Evolutionary conservation across 2,113 vertebrate genomes (phyloP).

Genomic region (Pituophis catenifer): DNA sequence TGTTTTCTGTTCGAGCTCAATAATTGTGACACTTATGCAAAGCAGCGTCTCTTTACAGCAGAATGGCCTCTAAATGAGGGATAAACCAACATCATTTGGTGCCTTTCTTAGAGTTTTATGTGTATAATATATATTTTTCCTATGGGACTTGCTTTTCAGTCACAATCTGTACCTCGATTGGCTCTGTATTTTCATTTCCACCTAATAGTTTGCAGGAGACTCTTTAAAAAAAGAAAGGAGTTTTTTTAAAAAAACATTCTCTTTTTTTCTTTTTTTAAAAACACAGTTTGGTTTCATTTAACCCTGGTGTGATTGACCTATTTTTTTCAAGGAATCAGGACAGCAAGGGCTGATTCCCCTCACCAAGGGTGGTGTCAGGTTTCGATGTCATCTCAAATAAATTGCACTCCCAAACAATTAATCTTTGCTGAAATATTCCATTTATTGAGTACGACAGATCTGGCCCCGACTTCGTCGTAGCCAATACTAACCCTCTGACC

Average conservation of each 20-base stretch:
- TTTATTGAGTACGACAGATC: too few relatives aligned
- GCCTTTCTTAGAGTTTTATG: not conserved
- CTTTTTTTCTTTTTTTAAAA: not conserved
- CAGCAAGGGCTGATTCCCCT: too few relatives aligned
- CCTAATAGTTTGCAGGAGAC: not conserved
- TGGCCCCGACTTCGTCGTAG: too few relatives aligned
- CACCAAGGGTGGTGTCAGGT: too few relatives aligned
- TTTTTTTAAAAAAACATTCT: not conserved
- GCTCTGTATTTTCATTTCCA: not conserved
- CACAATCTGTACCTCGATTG: not conserved
- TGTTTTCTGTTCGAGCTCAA: not conserved
- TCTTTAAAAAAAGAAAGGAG: not conserved
- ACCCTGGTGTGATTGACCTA: too few relatives aligned
- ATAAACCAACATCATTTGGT: not conserved
- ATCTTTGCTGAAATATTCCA: too few relatives aligned
- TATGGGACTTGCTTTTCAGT: not conserved
- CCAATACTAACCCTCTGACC: too few relatives aligned
- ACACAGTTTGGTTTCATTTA: too few relatives aligned
- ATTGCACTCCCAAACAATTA: too few relatives aligned
- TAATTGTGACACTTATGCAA: not conserved
- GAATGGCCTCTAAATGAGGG: not conserved
- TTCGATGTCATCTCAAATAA: too few relatives aligned
- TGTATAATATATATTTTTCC: too few relatives aligned
- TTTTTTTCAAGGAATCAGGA: too few relatives aligned
- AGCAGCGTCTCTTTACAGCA: not conserved